Evolutionary conservation across 2,888 invertebrate species (phyloP).

Genomic region (Pyrochroa serraticornis): DNA sequence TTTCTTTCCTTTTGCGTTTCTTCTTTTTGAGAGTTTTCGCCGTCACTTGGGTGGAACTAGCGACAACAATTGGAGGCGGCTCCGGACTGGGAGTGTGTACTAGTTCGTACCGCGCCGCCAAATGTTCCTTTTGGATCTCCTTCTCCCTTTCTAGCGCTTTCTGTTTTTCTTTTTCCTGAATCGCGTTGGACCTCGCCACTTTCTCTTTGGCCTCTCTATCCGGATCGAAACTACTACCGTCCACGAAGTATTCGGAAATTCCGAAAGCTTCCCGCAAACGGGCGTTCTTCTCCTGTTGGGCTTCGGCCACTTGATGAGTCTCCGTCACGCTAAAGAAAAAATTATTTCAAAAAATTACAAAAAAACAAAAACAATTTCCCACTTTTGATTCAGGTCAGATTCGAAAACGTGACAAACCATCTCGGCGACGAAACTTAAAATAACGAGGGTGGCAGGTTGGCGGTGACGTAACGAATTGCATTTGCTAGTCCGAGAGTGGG

Average conservation of each 20-base stretch:
- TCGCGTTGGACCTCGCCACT: constrained; percentile 59
- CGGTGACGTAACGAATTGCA: too few species aligned
- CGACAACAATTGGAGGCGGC: constrained; percentile 34
- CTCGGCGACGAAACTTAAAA: neutral
- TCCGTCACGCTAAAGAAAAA: constrained; percentile 77
- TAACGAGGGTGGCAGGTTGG: too few species aligned
- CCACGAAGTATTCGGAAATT: constrained; percentile 90
- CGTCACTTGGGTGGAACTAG: constrained; percentile 36
- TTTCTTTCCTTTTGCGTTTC: constrained; percentile 76
- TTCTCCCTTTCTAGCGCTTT: constrained; percentile 58
- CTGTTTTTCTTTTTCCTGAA: constrained; percentile 54
- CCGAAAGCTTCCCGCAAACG: constrained; percentile 93
- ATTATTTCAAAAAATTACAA: neutral
- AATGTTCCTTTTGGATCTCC: constrained; percentile 60
- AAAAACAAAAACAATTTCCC: constrained; percentile 12
- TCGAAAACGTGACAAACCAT: constrained; percentile 43
- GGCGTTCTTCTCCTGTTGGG: constrained; percentile 94
- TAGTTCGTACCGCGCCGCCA: constrained; percentile 66
- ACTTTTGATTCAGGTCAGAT: constrained; percentile 35
- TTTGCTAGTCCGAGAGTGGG: too few species aligned
- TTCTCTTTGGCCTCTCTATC: constrained; percentile 71
- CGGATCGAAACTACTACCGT: constrained; percentile 90
- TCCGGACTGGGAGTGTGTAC: constrained; percentile 78
- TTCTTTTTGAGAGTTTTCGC: constrained; percentile 66
- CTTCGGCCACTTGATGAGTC: constrained; percentile 95